Conservation (phyloP, 2,797 vertebrate genomes). For the Phataginus tetradactyla region DNA sequence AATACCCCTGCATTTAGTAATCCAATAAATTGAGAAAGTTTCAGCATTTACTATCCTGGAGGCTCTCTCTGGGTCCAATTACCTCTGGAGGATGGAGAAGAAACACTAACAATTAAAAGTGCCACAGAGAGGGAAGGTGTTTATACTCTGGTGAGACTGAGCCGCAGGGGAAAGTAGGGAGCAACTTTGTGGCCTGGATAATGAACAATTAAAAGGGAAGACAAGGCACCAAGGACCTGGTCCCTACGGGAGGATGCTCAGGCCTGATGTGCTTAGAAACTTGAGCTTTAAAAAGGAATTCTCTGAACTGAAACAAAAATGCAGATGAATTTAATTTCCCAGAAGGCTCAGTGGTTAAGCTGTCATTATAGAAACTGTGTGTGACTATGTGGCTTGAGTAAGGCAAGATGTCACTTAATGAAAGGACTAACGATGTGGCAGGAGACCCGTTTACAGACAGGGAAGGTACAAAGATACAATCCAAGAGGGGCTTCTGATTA, state of each 20-base stretch:
- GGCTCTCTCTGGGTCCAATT: conserved; percentile 74
- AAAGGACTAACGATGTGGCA: background rate
- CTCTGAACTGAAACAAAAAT: conserved; percentile 50
- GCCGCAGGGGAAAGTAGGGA: conserved; percentile 69
- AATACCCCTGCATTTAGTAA: conserved; percentile 23
- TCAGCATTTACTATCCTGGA: conserved; percentile 26
- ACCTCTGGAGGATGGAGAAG: conserved; percentile 56
- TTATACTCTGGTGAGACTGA: background rate
- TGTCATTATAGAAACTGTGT: conserved; percentile 42
- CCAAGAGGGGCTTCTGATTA: background rate
- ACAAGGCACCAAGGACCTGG: background rate
- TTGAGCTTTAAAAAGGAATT: conserved; percentile 35
- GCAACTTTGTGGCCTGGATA: background rate
- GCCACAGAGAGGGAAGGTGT: background rate
- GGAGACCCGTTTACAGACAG: background rate
- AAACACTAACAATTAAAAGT: conserved; percentile 69
- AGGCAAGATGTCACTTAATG: background rate
- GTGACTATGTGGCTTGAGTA: background rate
- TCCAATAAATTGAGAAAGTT: conserved; percentile 59
- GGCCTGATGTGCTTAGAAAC: conserved; percentile 11
- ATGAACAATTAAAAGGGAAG: conserved; percentile 65
- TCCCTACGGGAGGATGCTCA: background rate
- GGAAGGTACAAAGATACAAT: background rate
- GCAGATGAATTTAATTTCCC: conserved; percentile 65
- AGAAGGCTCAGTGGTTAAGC: background rate